Percentiles rank a stretch among this genome's conserved stretches.
These are phyloP conservation scores for Rana temporaria DNA, from an alignment of 2,113 vertebrate species.

Conservation along the genomic window DNA sequence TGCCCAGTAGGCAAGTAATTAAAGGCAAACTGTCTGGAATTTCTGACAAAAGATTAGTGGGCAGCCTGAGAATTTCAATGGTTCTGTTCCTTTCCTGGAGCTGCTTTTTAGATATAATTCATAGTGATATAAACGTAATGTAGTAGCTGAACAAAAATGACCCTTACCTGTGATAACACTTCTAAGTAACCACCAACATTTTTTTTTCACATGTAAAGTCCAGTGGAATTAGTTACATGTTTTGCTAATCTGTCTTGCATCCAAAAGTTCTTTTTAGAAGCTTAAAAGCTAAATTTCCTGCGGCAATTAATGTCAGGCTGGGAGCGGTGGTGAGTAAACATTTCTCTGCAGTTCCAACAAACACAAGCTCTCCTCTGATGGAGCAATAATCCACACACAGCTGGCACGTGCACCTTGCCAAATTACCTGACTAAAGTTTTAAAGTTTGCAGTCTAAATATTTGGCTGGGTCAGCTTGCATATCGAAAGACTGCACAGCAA, in stretches of 20 bases:
- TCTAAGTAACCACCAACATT: neutral
- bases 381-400: conserved; percentile 40
- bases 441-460: conserved; percentile 36
- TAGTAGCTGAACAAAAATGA: neutral
- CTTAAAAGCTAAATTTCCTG: conserved; percentile 26
- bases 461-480: conserved; percentile 16
- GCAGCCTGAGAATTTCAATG: neutral
- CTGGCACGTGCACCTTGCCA: conserved; percentile 12
- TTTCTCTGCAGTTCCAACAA: conserved; percentile 30
- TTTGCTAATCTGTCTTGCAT: conserved; percentile 12
- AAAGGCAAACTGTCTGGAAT: no score
- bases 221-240: conserved; percentile 19
- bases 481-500: conserved; percentile 2
- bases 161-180: neutral
- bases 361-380: conserved; percentile 30
- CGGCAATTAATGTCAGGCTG: conserved; percentile 23
- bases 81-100: neutral
- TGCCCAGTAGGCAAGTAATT: no score
- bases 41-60: no score
- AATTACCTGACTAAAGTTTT: conserved; percentile 48
- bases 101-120: no score
- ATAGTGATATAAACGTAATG: neutral
- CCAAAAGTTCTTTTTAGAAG: conserved; percentile 29
- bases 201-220: neutral
- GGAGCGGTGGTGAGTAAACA: conserved; percentile 40